phyloP scores from a whole-genome alignment of 2,797 vertebrate species.

The Siniperca obscura region DNA sequence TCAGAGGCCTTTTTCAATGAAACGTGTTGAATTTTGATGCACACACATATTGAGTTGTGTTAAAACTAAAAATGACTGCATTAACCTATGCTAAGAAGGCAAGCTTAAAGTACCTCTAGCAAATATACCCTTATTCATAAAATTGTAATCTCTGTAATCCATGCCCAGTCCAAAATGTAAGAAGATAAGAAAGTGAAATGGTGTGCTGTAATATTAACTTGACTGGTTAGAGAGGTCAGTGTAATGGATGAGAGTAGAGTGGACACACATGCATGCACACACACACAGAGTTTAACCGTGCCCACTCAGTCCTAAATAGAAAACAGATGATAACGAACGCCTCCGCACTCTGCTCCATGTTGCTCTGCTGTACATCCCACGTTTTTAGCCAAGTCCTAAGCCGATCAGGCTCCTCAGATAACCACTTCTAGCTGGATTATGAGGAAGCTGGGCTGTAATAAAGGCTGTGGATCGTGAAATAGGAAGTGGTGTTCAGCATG shows the following conservation, averaged over 20 bases:
- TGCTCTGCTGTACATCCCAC: conserved; percentile 47
- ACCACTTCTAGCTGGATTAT: conserved; percentile 79
- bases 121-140: conserved; percentile 38
- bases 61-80: conserved; percentile 27
- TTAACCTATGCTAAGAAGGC: conserved; percentile 17
- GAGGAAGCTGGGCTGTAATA: conserved; percentile 72
- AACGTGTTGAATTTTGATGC: conserved; percentile 36
- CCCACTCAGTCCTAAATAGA: conserved; percentile 52
- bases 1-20: conserved; percentile 12
- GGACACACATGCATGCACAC: conserved; percentile 27
- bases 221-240: conserved; percentile 51
- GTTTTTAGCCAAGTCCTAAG: conserved; percentile 73
- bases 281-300: conserved; percentile 29
- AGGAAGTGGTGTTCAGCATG: conserved; percentile 77
- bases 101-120: conserved; percentile 22
- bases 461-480: conserved; percentile 77
- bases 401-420: conserved; percentile 74
- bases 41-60: conserved; percentile 10
- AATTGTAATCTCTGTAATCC: conserved; percentile 52
- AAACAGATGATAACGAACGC: conserved; percentile 65
- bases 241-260: conserved; percentile 47
- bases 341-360: conserved; percentile 59
- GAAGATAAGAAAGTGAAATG: conserved; percentile 47
- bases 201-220: conserved; percentile 31
- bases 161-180: conserved; percentile 37